Evolutionary conservation across 2,888 invertebrate genomes (phyloP).

Genomic region (Synanthedon tipuliformis): DNA sequence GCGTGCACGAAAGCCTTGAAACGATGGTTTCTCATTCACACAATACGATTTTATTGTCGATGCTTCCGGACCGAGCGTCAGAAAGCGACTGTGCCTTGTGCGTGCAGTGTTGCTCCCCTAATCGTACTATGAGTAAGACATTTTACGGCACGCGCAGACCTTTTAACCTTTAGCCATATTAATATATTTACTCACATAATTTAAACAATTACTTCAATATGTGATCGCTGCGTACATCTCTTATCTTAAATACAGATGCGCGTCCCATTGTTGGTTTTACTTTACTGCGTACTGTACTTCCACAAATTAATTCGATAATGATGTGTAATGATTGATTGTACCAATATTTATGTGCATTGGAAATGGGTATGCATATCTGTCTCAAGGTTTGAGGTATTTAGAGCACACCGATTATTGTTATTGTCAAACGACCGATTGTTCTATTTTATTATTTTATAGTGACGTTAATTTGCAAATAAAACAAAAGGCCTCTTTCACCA

Average conservation of each 20-base stretch:
- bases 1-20: slow-evolving; percentile 73
- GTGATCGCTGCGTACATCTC: slow-evolving; percentile 2
- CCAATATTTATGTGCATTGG: background rate
- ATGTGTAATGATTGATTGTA: slow-evolving; percentile 18
- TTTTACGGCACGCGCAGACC: slow-evolving; percentile 55
- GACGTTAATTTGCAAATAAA: background rate
- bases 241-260: slow-evolving; percentile 26
- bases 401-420: background rate
- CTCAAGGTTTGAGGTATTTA: background rate
- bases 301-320: slow-evolving; percentile 45
- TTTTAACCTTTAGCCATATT: slow-evolving; percentile 54
- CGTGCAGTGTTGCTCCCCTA: slow-evolving; percentile 5
- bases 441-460: background rate
- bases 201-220: slow-evolving; percentile 23
- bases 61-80: slow-evolving; percentile 20
- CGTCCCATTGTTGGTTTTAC: slow-evolving; percentile 38
- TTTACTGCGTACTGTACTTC: slow-evolving; percentile 7
- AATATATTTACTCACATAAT: slow-evolving; percentile 44
- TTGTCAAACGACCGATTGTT: background rate
- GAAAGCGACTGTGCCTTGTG: slow-evolving; percentile 25
- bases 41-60: slow-evolving; percentile 15
- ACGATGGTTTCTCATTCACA: slow-evolving; percentile 72
- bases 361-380: background rate
- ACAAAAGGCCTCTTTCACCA: no score
- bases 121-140: slow-evolving; percentile 24